A percentile compares a stretch with the other conserved stretches of the same genome.
Evolutionary conservation across 2,797 vertebrate genomes (phyloP).

Genomic region (Hyperoplus lanceolatus): DNA sequence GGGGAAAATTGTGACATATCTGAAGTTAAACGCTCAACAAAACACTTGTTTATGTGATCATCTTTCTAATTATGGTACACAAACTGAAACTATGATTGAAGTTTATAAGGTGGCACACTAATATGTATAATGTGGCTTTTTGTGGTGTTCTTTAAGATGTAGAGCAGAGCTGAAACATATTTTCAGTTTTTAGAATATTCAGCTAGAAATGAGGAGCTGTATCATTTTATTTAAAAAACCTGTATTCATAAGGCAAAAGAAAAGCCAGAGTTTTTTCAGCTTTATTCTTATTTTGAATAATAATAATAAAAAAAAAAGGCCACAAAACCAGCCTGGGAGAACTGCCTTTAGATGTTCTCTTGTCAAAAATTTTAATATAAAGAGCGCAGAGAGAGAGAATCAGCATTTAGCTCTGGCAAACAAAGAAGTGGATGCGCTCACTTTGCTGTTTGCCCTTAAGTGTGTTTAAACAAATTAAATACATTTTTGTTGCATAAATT

Average conservation of each 20-base stretch:
- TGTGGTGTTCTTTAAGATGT: neutral
- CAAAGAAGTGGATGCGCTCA: slow-evolving; percentile 49
- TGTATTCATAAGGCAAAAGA: neutral
- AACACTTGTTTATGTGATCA: slow-evolving; percentile 50
- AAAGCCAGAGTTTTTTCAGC: slow-evolving; percentile 1
- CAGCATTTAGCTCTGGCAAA: slow-evolving; percentile 42
- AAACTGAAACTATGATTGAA: slow-evolving; percentile 37
- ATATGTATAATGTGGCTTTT: neutral
- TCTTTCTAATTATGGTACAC: slow-evolving; percentile 40
- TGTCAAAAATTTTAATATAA: slow-evolving; percentile 25
- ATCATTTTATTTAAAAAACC: slow-evolving; percentile 5
- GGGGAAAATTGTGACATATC: slow-evolving; percentile 52
- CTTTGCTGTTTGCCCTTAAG: slow-evolving; percentile 39
- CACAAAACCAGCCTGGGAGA: neutral
- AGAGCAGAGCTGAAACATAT: neutral
- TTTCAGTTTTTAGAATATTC: neutral
- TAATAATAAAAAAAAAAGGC: slow-evolving; percentile 10
- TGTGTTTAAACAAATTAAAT: slow-evolving; percentile 35
- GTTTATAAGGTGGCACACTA: slow-evolving; percentile 19
- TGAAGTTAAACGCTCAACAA: slow-evolving; percentile 56
- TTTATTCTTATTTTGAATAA: slow-evolving; percentile 10
- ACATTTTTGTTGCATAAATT: slow-evolving; percentile 69
- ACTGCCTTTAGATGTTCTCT: slow-evolving; percentile 13
- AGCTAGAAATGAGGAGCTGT: neutral
- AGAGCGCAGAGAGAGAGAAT: slow-evolving; percentile 20